These are phyloP conservation scores for Laothoe populi DNA, from an alignment of 2,888 invertebrate genomes.

Conservation along the genomic window DNA sequence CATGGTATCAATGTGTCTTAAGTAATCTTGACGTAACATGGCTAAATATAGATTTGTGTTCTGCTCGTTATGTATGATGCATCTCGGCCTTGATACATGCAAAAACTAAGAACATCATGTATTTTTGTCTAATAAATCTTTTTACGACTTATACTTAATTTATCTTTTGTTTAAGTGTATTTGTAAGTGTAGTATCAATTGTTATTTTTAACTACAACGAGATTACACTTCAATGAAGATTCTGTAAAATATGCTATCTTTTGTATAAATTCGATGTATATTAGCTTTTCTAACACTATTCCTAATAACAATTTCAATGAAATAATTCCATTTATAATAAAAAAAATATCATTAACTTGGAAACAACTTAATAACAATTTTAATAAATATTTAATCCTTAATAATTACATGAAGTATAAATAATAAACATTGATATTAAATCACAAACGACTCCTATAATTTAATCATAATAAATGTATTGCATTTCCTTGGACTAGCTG, in stretches of 20 bases:
- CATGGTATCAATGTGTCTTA: slow-evolving; percentile 17
- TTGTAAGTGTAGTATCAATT: background rate
- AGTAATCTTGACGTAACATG: slow-evolving; percentile 17
- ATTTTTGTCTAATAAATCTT: background rate
- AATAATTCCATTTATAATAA: too few species aligned
- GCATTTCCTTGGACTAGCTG: background rate
- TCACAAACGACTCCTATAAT: background rate
- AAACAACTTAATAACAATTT: too few species aligned
- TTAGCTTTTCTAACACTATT: too few species aligned
- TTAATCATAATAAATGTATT: slow-evolving; percentile 8
- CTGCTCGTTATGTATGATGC: slow-evolving; percentile 1
- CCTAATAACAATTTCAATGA: too few species aligned
- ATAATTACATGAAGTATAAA: background rate
- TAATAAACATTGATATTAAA: background rate
- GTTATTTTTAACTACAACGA: too few species aligned
- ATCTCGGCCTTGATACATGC: slow-evolving; percentile 16
- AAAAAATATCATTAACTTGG: too few species aligned
- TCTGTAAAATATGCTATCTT: too few species aligned
- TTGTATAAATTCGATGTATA: too few species aligned
- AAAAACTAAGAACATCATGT: background rate
- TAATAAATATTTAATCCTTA: too few species aligned
- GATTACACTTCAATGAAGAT: too few species aligned
- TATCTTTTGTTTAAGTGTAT: background rate
- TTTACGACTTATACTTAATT: background rate
- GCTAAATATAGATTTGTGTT: slow-evolving; percentile 18